Base-by-base conservation (phyloP, 2,113 vertebrate genomes). In the Catharus bicknelli region DNA sequence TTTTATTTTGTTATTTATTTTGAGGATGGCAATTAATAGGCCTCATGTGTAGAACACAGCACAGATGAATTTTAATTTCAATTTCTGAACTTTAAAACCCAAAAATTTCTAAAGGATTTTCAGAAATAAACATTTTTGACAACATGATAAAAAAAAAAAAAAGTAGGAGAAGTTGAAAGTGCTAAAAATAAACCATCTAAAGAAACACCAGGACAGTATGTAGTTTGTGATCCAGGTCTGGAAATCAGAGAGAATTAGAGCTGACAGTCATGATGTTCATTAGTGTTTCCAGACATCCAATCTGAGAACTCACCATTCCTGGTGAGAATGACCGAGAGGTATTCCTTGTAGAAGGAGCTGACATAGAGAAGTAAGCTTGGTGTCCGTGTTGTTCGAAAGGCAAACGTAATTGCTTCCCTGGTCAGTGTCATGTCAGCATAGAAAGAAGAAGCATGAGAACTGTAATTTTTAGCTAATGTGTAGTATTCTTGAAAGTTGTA, bases 401-500 rank as follows among this genome's bases (percentile, higher is more conserved):
- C 98, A 86, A 99, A 96, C 1, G 96, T 96, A 88, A 99, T 95
- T 48, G 61, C 95, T 95, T 99, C 99, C 55, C 93, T 97, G 89
- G 95, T 97, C 83, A 98, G 96, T 12, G 98, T 98, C 97, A 97
- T 93, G 45, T 99, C 99, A 2, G 98, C 98, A 73, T 98, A 98
- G 93, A 98, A 98, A 86, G 98, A 98, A 89, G 98, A 98, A 1
- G 98, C 97, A 14, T 96, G 97, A 34, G 97, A 97, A 84, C 98
- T 99, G 83, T 96, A 94, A 95, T 99, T 99, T 96, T 98, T 98
- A 91, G 94, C 93, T 78, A 98, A 77, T 47, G 98, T 97, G 16
- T 98, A 98, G n/a, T 98, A 98, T 91, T 99, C 98, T 92, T 98
- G 98, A 95, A 99, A 98, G 82, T 97, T 98, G 95, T 99, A 99